phyloP scores from a whole-genome alignment of 2,797 vertebrate species.

The Xiphorhynchus erythropygius region DNA sequence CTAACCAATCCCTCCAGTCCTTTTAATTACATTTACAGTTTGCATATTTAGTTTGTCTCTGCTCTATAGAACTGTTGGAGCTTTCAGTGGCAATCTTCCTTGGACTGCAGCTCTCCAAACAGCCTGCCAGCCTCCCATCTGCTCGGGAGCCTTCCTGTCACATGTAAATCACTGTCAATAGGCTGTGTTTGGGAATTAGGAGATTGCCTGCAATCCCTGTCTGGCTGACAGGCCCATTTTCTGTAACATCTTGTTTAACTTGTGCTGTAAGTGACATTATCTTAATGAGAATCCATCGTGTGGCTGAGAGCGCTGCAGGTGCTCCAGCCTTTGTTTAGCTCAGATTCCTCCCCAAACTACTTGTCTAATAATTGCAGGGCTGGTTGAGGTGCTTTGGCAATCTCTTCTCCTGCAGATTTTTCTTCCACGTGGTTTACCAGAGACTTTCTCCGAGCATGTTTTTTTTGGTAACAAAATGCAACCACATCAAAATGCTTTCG shows the following conservation, averaged over 20 bases:
- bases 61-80: not conserved
- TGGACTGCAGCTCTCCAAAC: not conserved
- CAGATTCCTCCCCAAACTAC: fast-evolving
- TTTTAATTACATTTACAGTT: slow-evolving; percentile 10
- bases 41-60: not conserved
- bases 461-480: not conserved
- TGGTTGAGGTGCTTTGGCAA: not conserved
- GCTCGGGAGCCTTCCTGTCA: not conserved
- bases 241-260: not conserved
- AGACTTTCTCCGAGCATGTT: not conserved
- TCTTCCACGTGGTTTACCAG: not conserved
- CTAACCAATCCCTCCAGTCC: not conserved
- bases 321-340: not conserved
- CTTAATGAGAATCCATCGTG: fast-evolving
- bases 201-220: not conserved
- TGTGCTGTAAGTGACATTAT: not conserved
- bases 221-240: not conserved
- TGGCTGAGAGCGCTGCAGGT: not conserved
- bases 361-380: not conserved
- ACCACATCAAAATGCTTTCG: not conserved
- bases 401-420: not conserved
- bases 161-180: not conserved
- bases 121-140: slow-evolving; percentile 38
- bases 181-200: not conserved
- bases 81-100: not conserved